Evolutionary conservation across 2,113 vertebrate species (phyloP), one percentile per base, ranked within the genome.

Genomic region (Progne subis): DNA sequence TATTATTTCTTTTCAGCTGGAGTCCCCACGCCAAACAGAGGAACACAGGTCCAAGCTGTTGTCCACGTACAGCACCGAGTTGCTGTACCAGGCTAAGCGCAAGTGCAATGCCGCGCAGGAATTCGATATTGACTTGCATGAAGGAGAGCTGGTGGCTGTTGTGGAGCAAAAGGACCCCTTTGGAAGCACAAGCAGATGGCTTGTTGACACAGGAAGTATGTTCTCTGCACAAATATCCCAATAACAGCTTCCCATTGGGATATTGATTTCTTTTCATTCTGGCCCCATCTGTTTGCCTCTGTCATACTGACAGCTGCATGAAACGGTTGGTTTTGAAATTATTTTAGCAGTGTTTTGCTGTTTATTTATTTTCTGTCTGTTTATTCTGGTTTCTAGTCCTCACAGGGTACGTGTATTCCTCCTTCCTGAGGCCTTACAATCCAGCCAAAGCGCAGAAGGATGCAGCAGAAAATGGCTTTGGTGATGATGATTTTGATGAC

Each of bases 101-200:
- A 99, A 99, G 94, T 99, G 99, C 95, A 99, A 99, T 5, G 99
- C 99, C 47, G 98, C 98, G 1, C 99, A 99, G 97, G 99, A 99
- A 55, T 92, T 98, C 18, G 99, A 99, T 95, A 98, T 99, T 64
- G 98, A 98, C 94, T 98, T 99, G 94, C 98, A 99, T 88, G 99
- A 99, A 97, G 99, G 99, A 74, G 99, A 99, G 64, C 94, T 99
- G 97, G 99, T 99, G 96, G 99, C 98, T 57, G 97, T 98, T 88
- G 82, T 99, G 94, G 98, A 99, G 94, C 98, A 98, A 92, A 98
- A 98, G 16, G 99, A 99, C 90, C 99, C 99, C 4, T 91, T 98
- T 8, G 99, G 99, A 88, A 99, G 99, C 96, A 98, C 97, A 23
- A 98, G 98, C 97, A 99, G 99, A 95, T 99, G 99, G 99, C 98